Percentiles rank a stretch among this genome's conserved stretches.
Conservation (phyloP, 2,113 vertebrate genomes). For the Perca fluviatilis region DNA sequence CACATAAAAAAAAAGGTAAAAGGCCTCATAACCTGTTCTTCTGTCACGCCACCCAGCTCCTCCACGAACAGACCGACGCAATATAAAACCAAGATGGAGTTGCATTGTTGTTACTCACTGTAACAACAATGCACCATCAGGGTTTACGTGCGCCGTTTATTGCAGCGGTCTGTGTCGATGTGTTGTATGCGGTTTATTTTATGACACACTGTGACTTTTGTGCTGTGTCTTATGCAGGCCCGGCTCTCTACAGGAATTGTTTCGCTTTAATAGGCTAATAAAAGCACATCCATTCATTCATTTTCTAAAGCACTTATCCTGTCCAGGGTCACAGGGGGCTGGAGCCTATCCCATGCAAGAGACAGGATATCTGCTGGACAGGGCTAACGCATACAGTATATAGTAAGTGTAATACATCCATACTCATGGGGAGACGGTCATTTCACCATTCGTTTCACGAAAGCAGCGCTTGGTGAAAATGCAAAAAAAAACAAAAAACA, state of each 20-base stretch:
- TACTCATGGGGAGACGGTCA: neutral
- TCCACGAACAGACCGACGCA: neutral
- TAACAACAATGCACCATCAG: neutral
- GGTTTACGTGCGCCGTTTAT: neutral
- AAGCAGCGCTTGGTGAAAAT: neutral
- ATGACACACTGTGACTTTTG: neutral
- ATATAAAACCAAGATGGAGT: slow-evolving; percentile 29
- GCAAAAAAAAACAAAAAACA: neutral
- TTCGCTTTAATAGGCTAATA: slow-evolving; percentile 50
- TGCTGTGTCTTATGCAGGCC: neutral
- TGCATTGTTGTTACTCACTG: neutral
- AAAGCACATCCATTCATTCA: slow-evolving; percentile 43
- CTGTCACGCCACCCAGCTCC: slow-evolving; percentile 1
- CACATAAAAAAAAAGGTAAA: slow-evolving; percentile 16
- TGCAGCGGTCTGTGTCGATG: neutral
- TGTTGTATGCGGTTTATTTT: slow-evolving; percentile 18
- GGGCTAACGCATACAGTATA: neutral
- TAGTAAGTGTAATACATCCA: neutral
- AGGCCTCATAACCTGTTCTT: slow-evolving; percentile 24
- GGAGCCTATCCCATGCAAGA: slow-evolving; percentile 5
- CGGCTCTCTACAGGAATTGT: slow-evolving; percentile 24
- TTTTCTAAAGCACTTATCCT: slow-evolving; percentile 30
- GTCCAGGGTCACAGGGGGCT: slow-evolving; percentile 24
- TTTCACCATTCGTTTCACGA: neutral
- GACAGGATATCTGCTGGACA: slow-evolving; percentile 15